Evolutionary conservation across 2,113 vertebrate species (phyloP), one percentile per base, ranked within the genome.

Genomic region (Dissostichus mawsoni): DNA sequence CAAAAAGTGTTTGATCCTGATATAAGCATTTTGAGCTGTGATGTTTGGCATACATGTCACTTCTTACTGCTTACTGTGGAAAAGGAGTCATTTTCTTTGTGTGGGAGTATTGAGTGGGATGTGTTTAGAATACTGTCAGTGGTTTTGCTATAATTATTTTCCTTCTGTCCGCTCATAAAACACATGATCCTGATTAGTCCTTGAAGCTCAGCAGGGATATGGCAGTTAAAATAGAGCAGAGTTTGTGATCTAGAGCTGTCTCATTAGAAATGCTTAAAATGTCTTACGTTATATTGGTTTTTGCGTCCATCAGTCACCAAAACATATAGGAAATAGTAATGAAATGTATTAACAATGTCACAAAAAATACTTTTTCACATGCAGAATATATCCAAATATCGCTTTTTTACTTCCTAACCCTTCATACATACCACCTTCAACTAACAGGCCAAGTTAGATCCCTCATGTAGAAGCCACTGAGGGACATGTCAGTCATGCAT

Each of bases 81-180:
- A 69, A 79, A 45, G 52, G 11, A 73, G 73, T 81, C 51, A 87
- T 83, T 83, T 81, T 76, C 80, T 83, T 83, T 76, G 18, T 50
- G 65, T 82, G 82, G 69, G 69, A 82, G 69, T n/a, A 23, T 10
- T 72, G 69, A 77, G 69, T 81, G 83, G 82, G 29, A 44, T 78
- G 67, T 69, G 74, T 86, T 84, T 84, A 56, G 71, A 82, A 56
- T 47, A 66, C 53, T 67, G 80, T 68, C n/a, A 20, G 80, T 64
- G 72, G 61, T 79, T 84, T 65, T 80, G 58, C 45, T 77, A 65
- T 73, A 79, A 90, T 85, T 77, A 66, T 86, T 82, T 87, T 81
- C 62, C 64, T 51, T 33, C 81, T 76, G 74, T 85, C 76, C 69
- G 56, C 63, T 74, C 67, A 45, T 74, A 74, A 78, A 62, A 82